These are phyloP conservation scores for Cladopsammia gracilis DNA, from an alignment of 64 coral and sea anemone genomes.

Conservation along the genomic window DNA sequence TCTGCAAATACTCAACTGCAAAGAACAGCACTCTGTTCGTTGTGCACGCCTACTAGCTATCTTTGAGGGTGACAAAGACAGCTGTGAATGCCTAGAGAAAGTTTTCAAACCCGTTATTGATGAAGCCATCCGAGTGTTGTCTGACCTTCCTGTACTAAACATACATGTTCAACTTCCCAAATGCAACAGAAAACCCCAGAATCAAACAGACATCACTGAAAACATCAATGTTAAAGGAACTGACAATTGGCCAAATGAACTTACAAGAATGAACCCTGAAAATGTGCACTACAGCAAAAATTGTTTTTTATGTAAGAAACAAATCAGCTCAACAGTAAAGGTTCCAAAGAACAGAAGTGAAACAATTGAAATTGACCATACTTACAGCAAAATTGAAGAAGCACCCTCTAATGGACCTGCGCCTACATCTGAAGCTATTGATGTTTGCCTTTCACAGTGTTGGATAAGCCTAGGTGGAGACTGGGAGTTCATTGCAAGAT, in stretches of 20 bases:
- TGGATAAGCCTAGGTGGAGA: conserved; percentile 25
- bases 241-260: too few relatives aligned
- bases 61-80: conserved; percentile 63
- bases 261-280: too few relatives aligned
- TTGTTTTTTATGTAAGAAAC: too few relatives aligned
- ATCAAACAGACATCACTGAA: background rate
- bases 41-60: conserved; percentile 41
- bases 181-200: too few relatives aligned
- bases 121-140: background rate
- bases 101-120: conserved; percentile 56
- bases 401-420: too few relatives aligned
- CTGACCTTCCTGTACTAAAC: conserved; percentile 8
- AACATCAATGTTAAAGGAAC: conserved; percentile 20
- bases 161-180: conserved; percentile 14
- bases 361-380: too few relatives aligned
- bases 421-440: too few relatives aligned
- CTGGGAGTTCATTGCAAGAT: conserved; percentile 57
- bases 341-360: too few relatives aligned
- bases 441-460: background rate
- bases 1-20: conserved; percentile 30
- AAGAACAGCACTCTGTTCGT: conserved; percentile 37
- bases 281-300: too few relatives aligned
- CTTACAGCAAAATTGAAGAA: too few relatives aligned
- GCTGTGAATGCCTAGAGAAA: conserved; percentile 28
- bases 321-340: too few relatives aligned